Evolutionary conservation across 2,113 vertebrate genomes (phyloP).

Genomic region (Fulica atra): DNA sequence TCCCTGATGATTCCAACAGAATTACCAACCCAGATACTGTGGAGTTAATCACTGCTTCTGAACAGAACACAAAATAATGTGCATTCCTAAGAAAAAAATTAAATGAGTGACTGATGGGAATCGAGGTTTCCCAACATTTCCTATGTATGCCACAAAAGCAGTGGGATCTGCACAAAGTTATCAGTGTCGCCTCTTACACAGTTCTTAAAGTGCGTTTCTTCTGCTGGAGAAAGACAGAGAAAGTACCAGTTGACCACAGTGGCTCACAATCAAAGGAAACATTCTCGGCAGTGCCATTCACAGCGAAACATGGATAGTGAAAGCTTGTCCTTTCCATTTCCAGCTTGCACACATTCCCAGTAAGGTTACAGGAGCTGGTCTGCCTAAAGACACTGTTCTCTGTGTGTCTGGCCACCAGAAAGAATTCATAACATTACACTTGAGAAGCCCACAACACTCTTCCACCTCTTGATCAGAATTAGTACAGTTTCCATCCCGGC

Average conservation of each 20-base stretch:
- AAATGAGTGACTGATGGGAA: neutral
- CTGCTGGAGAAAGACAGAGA: neutral
- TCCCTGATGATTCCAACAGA: slow-evolving; percentile 30
- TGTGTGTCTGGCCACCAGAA: neutral
- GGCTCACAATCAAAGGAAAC: neutral
- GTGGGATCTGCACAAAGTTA: slow-evolving; percentile 19
- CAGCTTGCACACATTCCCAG: neutral
- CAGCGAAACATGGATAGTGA: neutral
- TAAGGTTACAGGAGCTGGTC: accelerated
- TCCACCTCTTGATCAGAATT: neutral
- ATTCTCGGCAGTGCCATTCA: neutral
- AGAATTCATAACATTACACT: neutral
- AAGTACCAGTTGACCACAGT: neutral
- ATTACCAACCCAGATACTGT: neutral
- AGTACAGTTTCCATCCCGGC: neutral
- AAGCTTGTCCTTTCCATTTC: neutral
- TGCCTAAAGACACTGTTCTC: neutral
- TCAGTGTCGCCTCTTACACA: neutral
- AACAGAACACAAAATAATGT: neutral
- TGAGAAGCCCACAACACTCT: neutral
- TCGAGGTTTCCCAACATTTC: neutral
- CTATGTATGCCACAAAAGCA: neutral
- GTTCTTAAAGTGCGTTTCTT: slow-evolving; percentile 40
- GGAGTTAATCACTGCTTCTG: neutral
- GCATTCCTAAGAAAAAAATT: neutral